Evolutionary conservation across 2,888 invertebrate species (phyloP).

Genomic region (Diloba caeruleocephala): DNA sequence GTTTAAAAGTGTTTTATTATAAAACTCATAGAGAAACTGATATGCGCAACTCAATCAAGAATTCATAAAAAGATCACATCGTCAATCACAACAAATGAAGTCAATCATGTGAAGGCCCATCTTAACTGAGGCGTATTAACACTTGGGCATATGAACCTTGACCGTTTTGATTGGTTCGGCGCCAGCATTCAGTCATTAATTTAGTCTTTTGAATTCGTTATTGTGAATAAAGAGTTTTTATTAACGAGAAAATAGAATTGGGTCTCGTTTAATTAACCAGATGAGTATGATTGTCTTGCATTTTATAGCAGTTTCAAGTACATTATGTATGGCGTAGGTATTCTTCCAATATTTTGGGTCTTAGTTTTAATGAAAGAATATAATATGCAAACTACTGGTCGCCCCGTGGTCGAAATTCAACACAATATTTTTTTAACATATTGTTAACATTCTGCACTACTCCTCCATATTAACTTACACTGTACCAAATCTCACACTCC

Average conservation of each 20-base stretch:
- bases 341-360: no score
- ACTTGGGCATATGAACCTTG: conserved; percentile 45
- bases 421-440: no score
- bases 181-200: conserved; percentile 50
- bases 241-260: conserved; percentile 18
- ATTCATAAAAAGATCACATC: conserved; percentile 28
- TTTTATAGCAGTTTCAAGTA: not conserved
- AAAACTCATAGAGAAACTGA: no score
- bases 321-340: no score
- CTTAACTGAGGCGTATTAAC: conserved; percentile 38
- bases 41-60: conserved; percentile 30
- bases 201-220: conserved; percentile 44
- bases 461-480: no score
- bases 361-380: no score
- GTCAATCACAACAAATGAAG: conserved; percentile 38
- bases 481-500: no score
- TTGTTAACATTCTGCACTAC: no score
- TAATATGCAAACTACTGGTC: no score
- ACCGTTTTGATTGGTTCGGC: conserved; percentile 48
- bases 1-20: no score
- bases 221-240: conserved; percentile 22
- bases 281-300: conserved; percentile 20
- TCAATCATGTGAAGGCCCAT: conserved; percentile 34
- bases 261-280: conserved; percentile 3
- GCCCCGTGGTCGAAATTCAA: no score